phyloP scores from a whole-genome alignment of 2,888 invertebrate genomes.

The Allolobophora icterica region DNA sequence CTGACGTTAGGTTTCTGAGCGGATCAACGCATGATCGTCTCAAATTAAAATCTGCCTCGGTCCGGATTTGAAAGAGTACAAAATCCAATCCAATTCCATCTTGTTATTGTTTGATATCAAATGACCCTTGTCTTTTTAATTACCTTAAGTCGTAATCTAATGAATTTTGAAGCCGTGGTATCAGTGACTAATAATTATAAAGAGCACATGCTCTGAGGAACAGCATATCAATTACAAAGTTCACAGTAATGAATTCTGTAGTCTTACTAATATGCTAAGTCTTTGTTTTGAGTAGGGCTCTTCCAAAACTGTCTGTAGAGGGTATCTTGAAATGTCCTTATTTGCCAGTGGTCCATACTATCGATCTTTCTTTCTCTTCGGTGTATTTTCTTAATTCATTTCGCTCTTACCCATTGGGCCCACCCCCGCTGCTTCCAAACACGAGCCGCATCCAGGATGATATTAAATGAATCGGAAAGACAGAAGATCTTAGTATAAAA shows the following conservation, averaged over 20 bases:
- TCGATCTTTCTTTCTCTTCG: no score
- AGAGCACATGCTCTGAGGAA: not conserved
- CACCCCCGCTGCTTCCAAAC: no score
- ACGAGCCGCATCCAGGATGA: no score
- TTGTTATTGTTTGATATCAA: slow-evolving; percentile 1
- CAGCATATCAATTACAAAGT: not conserved
- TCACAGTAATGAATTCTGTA: slow-evolving; percentile 8
- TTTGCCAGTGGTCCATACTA: no score
- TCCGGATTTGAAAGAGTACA: not conserved
- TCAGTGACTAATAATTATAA: not conserved
- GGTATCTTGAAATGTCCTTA: no score
- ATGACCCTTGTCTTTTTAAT: slow-evolving; percentile 17
- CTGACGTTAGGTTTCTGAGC: not conserved
- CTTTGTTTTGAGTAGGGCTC: not conserved
- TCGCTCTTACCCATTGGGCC: no score
- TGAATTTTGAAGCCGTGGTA: not conserved
- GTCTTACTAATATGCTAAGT: not conserved
- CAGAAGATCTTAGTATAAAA: not conserved
- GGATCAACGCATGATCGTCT: not conserved
- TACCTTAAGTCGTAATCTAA: not conserved
- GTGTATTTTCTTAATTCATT: no score
- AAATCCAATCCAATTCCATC: not conserved
- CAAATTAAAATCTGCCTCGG: not conserved
- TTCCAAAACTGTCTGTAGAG: not conserved
- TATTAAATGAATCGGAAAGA: not conserved